Evolutionary conservation across 2,797 vertebrate genomes (phyloP).

Genomic region (Chaetophractus vellerosus): DNA sequence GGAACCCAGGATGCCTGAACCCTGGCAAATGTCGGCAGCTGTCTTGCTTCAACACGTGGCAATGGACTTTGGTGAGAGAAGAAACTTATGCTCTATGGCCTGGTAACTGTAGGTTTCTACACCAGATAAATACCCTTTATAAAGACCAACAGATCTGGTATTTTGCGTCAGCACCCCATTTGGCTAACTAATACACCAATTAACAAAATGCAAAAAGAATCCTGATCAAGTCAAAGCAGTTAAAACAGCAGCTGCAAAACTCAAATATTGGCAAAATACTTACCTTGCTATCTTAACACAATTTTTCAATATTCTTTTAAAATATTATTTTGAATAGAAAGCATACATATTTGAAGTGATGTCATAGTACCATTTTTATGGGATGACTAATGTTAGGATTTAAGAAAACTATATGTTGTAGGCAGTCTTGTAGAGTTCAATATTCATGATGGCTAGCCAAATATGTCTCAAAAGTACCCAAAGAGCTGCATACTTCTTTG

Average conservation of each 20-base stretch:
- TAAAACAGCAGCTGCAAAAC: neutral
- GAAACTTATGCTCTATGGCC: no score
- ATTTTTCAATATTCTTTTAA: neutral
- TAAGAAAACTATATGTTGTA: neutral
- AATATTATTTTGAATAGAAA: constrained; percentile 43
- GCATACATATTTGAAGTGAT: neutral
- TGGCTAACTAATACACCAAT: neutral
- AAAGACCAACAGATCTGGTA: no score
- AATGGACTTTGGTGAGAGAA: no score
- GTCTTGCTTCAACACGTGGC: no score
- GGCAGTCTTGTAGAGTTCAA: neutral
- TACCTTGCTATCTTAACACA: neutral
- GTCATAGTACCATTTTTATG: neutral
- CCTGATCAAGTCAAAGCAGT: neutral
- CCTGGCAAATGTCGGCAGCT: no score
- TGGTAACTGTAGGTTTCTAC: no score
- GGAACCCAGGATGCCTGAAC: no score
- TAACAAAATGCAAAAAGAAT: neutral
- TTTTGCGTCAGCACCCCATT: no score
- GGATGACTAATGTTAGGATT: neutral
- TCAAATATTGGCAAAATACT: neutral
- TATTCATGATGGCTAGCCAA: neutral
- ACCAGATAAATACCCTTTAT: no score
- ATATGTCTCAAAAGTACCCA: neutral
- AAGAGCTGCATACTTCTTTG: neutral